phyloP scores from a whole-genome alignment of 2,888 invertebrate species.

The Coleophora deauratella region DNA sequence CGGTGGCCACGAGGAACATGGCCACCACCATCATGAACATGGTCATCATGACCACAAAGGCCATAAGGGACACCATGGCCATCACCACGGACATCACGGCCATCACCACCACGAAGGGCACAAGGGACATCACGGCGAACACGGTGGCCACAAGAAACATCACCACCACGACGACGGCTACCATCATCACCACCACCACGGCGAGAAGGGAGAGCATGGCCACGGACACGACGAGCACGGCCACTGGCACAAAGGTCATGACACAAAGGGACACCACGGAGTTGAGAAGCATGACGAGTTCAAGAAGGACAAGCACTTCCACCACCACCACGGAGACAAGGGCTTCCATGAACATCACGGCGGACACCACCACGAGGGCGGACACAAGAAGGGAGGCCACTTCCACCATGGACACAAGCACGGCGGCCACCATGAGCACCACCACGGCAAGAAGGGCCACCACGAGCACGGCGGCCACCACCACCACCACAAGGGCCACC shows the following conservation, averaged over 20 bases:
- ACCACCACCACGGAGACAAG: slow-evolving; percentile 85
- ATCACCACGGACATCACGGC: slow-evolving; percentile 79
- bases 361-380: slow-evolving; percentile 83
- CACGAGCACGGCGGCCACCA: slow-evolving; percentile 85
- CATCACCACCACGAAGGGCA: slow-evolving; percentile 80
- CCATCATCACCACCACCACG: slow-evolving; percentile 76
- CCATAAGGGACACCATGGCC: slow-evolving; percentile 78
- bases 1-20: slow-evolving; percentile 74
- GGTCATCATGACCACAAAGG: slow-evolving; percentile 80
- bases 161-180: slow-evolving; percentile 79
- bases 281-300: slow-evolving; percentile 87
- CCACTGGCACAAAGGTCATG: slow-evolving; percentile 86
- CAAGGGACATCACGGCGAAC: slow-evolving; percentile 74
- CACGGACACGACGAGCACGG: slow-evolving; percentile 72
- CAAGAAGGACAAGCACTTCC: slow-evolving; percentile 90
- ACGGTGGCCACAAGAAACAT: slow-evolving; percentile 77
- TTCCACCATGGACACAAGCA: slow-evolving; percentile 86
- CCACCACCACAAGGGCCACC: slow-evolving; percentile 85
- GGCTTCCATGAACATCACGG: slow-evolving; percentile 86
- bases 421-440: slow-evolving; percentile 82
- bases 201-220: slow-evolving; percentile 77
- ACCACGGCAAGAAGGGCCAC: slow-evolving; percentile 85
- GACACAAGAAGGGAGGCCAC: slow-evolving; percentile 85
- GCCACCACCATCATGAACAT: slow-evolving; percentile 75
- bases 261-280: slow-evolving; percentile 88